Evolutionary conservation across 2,797 vertebrate genomes (phyloP).

Genomic region (Acanthiza pusilla): DNA sequence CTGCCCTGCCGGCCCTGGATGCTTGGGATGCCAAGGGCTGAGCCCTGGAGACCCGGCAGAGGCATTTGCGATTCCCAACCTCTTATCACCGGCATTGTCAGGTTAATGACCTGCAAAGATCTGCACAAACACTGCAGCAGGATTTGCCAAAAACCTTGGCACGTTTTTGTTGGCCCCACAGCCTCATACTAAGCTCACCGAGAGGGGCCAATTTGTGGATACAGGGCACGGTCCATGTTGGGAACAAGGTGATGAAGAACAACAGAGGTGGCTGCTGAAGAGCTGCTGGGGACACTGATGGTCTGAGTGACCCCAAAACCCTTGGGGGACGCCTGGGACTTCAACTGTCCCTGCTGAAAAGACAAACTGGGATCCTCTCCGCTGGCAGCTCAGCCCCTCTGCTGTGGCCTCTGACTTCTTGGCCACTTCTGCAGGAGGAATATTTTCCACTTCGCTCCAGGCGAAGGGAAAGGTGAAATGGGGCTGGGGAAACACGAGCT

Average conservation of each 20-base stretch:
- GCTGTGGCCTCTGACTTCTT: neutral
- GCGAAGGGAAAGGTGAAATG: neutral
- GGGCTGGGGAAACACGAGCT: neutral
- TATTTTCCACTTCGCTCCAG: neutral
- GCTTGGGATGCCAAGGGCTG: neutral
- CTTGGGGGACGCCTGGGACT: neutral
- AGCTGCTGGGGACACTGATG: neutral
- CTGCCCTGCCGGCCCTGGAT: neutral
- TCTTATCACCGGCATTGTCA: neutral
- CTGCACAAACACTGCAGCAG: neutral
- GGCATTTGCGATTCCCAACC: neutral
- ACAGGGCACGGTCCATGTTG: accelerated
- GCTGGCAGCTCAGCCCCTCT: neutral
- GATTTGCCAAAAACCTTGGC: conserved; percentile 20
- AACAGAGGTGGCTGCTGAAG: neutral
- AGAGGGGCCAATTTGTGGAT: neutral
- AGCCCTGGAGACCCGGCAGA: neutral
- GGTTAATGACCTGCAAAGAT: conserved; percentile 53
- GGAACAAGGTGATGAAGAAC: neutral
- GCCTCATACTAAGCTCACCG: neutral
- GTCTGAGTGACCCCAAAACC: neutral
- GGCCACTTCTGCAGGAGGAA: neutral
- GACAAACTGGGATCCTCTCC: neutral
- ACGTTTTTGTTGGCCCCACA: conserved; percentile 9
- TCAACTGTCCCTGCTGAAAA: neutral